phyloP scores from a whole-genome alignment of 2,113 vertebrate genomes.

The Peromyscus leucopus region DNA sequence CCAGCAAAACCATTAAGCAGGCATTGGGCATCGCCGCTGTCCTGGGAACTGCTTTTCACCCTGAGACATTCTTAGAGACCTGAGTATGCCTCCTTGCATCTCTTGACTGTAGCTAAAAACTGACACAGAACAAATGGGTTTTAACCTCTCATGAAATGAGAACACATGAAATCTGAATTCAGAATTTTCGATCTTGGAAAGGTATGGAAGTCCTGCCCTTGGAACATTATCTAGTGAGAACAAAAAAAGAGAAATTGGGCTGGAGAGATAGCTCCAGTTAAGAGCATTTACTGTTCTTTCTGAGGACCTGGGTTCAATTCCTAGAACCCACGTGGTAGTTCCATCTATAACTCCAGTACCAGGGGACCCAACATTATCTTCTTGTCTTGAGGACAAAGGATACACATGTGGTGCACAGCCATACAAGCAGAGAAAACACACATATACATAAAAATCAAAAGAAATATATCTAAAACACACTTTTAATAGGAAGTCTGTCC shows the following conservation, averaged over 20 bases:
- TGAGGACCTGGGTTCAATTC: not conserved
- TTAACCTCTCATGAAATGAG: not conserved
- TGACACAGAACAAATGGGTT: not conserved
- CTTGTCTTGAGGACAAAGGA: not conserved
- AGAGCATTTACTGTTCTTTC: not conserved
- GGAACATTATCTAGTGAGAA: not conserved
- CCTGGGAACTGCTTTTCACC: not conserved
- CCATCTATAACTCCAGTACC: not conserved
- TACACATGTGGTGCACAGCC: not conserved
- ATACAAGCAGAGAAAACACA: not conserved
- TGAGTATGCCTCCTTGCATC: not conserved
- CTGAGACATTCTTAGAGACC: not conserved
- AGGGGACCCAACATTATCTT: not conserved
- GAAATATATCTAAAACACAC: not conserved
- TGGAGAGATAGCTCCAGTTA: not conserved
- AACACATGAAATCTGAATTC: not conserved
- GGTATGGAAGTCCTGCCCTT: no score
- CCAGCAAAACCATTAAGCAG: not conserved
- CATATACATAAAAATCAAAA: not conserved
- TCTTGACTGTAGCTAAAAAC: not conserved
- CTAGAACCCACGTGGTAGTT: not conserved
- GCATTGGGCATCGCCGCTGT: not conserved
- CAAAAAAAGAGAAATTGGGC: no score
- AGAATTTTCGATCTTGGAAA: not conserved
- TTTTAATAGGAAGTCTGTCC: not conserved